These are phyloP conservation scores for Ectemnius cavifrons DNA, from an alignment of 2,888 invertebrate genomes.

Conservation along the genomic window DNA sequence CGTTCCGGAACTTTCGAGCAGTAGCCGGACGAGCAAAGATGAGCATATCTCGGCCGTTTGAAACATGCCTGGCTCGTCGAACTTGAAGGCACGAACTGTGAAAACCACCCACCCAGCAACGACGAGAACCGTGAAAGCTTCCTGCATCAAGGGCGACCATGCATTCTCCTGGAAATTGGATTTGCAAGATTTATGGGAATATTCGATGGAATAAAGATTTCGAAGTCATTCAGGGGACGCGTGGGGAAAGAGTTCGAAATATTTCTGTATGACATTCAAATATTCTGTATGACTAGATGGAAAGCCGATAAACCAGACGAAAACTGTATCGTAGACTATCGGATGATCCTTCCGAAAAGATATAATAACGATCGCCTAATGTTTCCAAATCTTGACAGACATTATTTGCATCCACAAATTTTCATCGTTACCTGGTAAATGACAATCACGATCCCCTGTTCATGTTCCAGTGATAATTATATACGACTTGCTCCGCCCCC, in stretches of 20 bases:
- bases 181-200: slow-evolving; percentile 48
- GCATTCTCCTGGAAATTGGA: slow-evolving; percentile 39
- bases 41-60: slow-evolving; percentile 27
- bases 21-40: slow-evolving; percentile 17
- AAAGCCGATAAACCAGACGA: no score
- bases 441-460: no score
- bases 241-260: not conserved
- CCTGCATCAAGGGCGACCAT: no score
- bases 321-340: no score
- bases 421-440: no score
- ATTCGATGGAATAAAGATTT: slow-evolving; percentile 27
- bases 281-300: no score
- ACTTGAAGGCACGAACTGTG: slow-evolving; percentile 13
- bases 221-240: not conserved
- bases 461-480: not conserved
- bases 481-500: no score
- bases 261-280: not conserved
- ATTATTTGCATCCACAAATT: no score
- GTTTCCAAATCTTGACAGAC: no score
- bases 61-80: slow-evolving; percentile 14
- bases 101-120: slow-evolving; percentile 27
- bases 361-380: no score
- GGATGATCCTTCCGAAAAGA: no score
- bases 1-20: slow-evolving; percentile 1
- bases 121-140: no score